These are phyloP conservation scores for Rhynchopsitta pachyrhyncha DNA, from an alignment of 2,113 vertebrate species.

Conservation along the genomic window DNA sequence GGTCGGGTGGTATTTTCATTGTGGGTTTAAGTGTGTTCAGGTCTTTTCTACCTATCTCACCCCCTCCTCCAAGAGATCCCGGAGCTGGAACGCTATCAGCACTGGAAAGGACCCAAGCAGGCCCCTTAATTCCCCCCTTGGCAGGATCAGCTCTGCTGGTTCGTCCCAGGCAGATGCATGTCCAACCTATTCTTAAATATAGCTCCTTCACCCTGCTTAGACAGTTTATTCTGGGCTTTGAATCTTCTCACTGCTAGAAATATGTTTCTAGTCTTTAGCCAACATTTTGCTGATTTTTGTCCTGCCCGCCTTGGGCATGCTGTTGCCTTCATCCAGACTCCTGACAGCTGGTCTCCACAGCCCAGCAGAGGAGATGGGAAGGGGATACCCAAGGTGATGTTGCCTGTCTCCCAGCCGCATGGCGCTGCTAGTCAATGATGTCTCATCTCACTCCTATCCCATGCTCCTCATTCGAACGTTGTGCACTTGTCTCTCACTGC, in stretches of 20 bases:
- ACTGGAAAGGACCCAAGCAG: background rate
- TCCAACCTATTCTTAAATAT: background rate
- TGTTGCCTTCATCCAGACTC: background rate
- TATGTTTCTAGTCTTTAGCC: background rate
- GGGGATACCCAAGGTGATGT: too few species aligned
- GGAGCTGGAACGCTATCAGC: background rate
- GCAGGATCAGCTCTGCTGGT: background rate
- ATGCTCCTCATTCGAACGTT: rapidly evolving
- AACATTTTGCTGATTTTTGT: background rate
- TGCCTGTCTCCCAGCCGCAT: background rate
- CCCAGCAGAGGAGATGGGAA: background rate
- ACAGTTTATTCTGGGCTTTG: background rate
- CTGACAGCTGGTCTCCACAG: rapidly evolving
- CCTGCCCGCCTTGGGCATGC: rapidly evolving
- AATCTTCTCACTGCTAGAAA: background rate
- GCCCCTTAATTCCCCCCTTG: background rate
- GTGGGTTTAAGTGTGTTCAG: background rate
- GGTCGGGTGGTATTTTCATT: background rate
- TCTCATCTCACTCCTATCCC: background rate
- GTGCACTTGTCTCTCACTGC: background rate
- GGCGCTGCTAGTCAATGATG: background rate
- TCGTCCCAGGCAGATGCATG: background rate
- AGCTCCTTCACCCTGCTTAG: background rate
- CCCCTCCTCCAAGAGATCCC: background rate
- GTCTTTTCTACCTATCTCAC: background rate